Evolutionary conservation across 2,797 vertebrate genomes (phyloP), one percentile per base, ranked within the genome.

Genomic region (Phylloscopus collybita): DNA sequence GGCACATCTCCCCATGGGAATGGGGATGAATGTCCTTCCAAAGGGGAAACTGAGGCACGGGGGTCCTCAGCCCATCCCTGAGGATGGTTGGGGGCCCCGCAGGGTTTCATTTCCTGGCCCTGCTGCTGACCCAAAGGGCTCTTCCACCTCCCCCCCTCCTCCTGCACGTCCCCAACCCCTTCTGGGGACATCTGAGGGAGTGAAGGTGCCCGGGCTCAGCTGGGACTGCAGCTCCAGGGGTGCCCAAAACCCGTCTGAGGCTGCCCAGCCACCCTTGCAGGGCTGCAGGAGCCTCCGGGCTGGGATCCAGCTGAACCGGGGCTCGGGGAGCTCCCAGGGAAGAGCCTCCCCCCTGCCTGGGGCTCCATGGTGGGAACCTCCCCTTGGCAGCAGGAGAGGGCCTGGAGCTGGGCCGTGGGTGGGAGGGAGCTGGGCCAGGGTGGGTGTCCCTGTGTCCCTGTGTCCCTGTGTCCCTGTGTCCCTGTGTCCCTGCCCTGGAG

Each of bases 301-400:
- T 4, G 50, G 25, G 71, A 14, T 10, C 0, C 1, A 40, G 71
- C 49, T 20, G 30, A 27, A 3, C 32, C 32, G 3, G 42, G 60
- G 27, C 11, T 0, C 0, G 0, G 25, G 49, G 30, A 59, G 12
- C 40, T 66, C 17, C n/a, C 32, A 2, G 61, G 25, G 2, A 3
- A 54, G 32, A 0, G 4, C 22, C 21, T 36, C 38, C 66, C n/a
- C 59, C 22, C 25, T 18, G 13, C 34, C 0, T 0, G 10, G 29
- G 38, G 32, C 9, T 38, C 34, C 0, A 1, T 2, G n/a, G 32
- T 1, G 5, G 44, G 36, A 57, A 7, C 32, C 15, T 34, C 19
- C 4, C 45, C 27, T 22, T 4, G 11, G 61, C 70, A 19, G 45
- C 40, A 8, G 14, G 6, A 26, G 36, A 27, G 57, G 53, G 29